phyloP scores from a whole-genome alignment of 2,888 invertebrate genomes.

The Diogma glabrata region DNA sequence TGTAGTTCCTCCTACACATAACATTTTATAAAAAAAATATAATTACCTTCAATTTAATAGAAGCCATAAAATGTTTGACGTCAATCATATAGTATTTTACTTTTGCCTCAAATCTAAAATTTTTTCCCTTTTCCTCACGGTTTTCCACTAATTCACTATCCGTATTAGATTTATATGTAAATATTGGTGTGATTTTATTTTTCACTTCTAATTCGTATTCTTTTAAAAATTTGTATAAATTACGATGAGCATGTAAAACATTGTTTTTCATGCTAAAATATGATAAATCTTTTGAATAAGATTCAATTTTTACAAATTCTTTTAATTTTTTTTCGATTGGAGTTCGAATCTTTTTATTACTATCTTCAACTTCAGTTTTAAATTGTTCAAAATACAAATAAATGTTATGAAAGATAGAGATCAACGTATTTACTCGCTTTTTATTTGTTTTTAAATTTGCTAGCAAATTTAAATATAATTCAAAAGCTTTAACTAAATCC shows the following conservation, averaged over 20 bases:
- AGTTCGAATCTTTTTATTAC: conserved; percentile 53
- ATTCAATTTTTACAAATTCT: conserved; percentile 88
- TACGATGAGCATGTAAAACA: conserved; percentile 77
- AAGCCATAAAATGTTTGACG: conserved; percentile 31
- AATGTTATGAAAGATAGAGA: conserved; percentile 67
- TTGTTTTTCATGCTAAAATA: conserved; percentile 89
- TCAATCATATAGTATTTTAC: conserved; percentile 29
- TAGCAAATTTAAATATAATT: conserved; percentile 62
- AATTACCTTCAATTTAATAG: conserved; percentile 23
- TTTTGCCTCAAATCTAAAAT: conserved; percentile 30
- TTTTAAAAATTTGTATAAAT: conserved; percentile 73
- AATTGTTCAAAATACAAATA: conserved; percentile 79
- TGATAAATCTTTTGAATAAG: conserved; percentile 89
- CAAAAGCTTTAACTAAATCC: conserved; percentile 65
- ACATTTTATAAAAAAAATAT: no score
- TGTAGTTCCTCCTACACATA: no score
- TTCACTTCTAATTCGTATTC: conserved; percentile 58
- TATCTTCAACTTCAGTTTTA: conserved; percentile 45
- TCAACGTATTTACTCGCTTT: conserved; percentile 29
- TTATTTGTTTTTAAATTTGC: conserved; percentile 20
- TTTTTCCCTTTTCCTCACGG: conserved; percentile 28
- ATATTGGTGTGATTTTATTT: conserved; percentile 31
- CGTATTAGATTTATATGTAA: conserved; percentile 33
- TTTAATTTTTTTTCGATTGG: conserved; percentile 87
- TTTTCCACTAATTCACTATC: conserved; percentile 29